Conservation (phyloP, 2,888 invertebrate genomes). For the Cryptocheilus praepositus region DNA sequence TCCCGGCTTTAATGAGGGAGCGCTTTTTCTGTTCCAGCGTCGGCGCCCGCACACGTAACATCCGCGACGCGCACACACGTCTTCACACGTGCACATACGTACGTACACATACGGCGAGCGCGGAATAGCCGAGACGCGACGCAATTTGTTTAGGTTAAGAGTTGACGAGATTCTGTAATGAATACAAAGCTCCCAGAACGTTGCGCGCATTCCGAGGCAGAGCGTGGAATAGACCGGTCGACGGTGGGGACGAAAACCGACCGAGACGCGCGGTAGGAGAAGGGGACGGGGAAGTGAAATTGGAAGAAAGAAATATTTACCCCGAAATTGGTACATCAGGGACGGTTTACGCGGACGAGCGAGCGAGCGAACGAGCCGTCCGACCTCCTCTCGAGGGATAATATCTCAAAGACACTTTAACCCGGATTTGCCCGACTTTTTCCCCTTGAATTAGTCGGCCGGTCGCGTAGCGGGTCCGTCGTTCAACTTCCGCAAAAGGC, state of each 20-base stretch:
- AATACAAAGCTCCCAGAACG: conserved; percentile 62
- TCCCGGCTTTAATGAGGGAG: conserved; percentile 19
- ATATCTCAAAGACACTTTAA: conserved; percentile 51
- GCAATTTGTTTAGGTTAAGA: conserved; percentile 69
- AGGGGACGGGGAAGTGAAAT: conserved; percentile 31
- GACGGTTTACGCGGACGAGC: conserved; percentile 27
- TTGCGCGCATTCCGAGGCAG: conserved; percentile 21
- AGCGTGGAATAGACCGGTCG: neutral
- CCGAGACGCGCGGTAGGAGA: conserved; percentile 2
- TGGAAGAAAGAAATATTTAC: conserved; percentile 64
- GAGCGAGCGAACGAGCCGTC: conserved; percentile 7
- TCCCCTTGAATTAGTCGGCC: conserved; percentile 37
- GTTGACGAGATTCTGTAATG: conserved; percentile 63
- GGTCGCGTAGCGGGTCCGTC: too few relatives aligned
- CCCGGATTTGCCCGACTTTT: conserved; percentile 38
- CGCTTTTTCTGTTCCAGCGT: conserved; percentile 9
- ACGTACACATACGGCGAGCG: conserved; percentile 11
- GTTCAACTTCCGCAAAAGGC: too few relatives aligned
- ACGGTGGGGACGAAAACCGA: conserved; percentile 10
- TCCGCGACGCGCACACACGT: neutral
- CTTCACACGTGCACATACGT: conserved; percentile 13
- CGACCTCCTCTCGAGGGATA: conserved; percentile 29
- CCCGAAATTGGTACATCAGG: conserved; percentile 59
- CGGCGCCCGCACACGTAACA: neutral
- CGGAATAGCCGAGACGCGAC: conserved; percentile 32